These are phyloP conservation scores for Struthidea cinerea DNA, from an alignment of 2,113 vertebrate species.

Conservation along the genomic window DNA sequence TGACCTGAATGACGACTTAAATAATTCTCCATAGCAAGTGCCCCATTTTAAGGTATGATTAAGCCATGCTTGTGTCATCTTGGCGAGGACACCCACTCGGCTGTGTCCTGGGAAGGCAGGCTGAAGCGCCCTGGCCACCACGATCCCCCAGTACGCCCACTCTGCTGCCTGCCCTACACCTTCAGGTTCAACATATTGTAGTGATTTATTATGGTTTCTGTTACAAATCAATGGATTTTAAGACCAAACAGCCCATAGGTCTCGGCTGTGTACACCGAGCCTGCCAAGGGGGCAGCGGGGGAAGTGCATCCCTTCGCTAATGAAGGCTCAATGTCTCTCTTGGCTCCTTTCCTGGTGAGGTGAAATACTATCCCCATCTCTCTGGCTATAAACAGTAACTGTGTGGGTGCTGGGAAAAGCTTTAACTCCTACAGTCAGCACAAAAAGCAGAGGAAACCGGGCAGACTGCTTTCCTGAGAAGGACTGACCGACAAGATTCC, in stretches of 20 bases:
- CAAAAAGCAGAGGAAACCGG: not conserved
- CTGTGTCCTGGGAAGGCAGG: not conserved
- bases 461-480: not conserved
- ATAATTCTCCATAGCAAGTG: not conserved
- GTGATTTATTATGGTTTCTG: not conserved
- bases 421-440: not conserved
- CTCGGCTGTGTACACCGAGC: rapidly evolving
- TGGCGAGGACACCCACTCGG: rapidly evolving
- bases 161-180: not conserved
- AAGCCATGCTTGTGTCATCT: not conserved
- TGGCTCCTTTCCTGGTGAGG: not conserved
- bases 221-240: not conserved
- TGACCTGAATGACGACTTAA: not conserved
- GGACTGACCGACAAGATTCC: not conserved
- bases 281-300: not conserved
- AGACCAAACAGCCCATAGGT: not conserved
- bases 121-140: not conserved
- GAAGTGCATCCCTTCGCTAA: not conserved
- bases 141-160: rapidly evolving
- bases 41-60: not conserved
- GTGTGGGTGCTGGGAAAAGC: not conserved
- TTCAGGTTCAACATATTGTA: not conserved
- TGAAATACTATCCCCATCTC: not conserved
- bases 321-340: not conserved
- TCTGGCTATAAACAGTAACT: not conserved